phyloP scores from a whole-genome alignment of 2,888 invertebrate species.

The Thyatira batis region DNA sequence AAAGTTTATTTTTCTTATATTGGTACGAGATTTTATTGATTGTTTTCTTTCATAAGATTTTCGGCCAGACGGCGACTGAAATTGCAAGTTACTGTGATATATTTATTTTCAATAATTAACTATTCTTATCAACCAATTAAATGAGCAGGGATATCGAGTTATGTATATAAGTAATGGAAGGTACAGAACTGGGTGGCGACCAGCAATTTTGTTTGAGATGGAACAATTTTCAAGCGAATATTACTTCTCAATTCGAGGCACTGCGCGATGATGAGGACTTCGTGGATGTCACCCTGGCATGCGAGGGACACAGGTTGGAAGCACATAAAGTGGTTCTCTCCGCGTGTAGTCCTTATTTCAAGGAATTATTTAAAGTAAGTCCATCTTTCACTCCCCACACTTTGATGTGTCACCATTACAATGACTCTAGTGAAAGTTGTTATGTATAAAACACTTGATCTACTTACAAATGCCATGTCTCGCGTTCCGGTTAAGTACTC shows the following conservation, averaged over 20 bases:
- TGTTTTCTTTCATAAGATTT: constrained; percentile 83
- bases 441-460: constrained; percentile 83
- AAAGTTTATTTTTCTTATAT: constrained; percentile 83
- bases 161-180: constrained; percentile 84
- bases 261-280: constrained; percentile 93
- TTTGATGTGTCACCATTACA: constrained; percentile 83
- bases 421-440: constrained; percentile 83
- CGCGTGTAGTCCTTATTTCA: constrained; percentile 94
- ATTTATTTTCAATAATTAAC: constrained; percentile 81
- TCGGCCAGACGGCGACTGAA: constrained; percentile 83
- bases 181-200: constrained; percentile 85
- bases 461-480: constrained; percentile 83
- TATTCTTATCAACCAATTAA: constrained; percentile 82
- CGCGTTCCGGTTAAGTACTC: constrained; percentile 82
- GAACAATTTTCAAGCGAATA: constrained; percentile 95
- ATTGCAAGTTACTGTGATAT: constrained; percentile 83
- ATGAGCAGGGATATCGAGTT: constrained; percentile 83
- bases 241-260: constrained; percentile 92
- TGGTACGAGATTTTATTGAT: constrained; percentile 84
- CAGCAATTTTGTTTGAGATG: constrained; percentile 95
- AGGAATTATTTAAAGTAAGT: constrained; percentile 92
- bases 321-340: constrained; percentile 93
- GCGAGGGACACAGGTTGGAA: constrained; percentile 91
- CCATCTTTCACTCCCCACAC: constrained; percentile 81
- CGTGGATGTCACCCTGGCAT: constrained; percentile 93